Evolutionary conservation across 2,113 vertebrate species (phyloP).

Genomic region (Pionites leucogaster): DNA sequence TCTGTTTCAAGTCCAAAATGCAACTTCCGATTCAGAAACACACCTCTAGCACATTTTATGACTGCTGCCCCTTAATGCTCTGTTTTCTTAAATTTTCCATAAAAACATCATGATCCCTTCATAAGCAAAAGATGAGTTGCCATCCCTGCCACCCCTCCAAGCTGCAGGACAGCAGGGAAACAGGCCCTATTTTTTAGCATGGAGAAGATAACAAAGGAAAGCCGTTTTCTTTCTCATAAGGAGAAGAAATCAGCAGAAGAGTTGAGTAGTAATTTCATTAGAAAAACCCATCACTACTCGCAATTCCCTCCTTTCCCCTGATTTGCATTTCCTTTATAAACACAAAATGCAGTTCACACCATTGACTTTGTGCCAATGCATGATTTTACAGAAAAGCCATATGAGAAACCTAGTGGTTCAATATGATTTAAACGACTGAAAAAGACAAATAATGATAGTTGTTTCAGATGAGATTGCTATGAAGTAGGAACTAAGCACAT

Average conservation of each 20-base stretch:
- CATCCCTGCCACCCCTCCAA: no score
- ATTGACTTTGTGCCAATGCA: not conserved
- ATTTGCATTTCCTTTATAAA: slow-evolving; percentile 2
- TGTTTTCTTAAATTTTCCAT: not conserved
- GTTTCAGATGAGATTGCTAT: not conserved
- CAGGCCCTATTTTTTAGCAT: not conserved
- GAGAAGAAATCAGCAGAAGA: not conserved
- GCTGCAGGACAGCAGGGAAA: not conserved
- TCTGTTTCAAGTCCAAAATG: not conserved
- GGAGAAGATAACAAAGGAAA: not conserved
- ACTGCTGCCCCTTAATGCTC: not conserved
- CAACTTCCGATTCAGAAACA: not conserved
- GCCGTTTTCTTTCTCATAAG: not conserved
- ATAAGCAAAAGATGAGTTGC: not conserved
- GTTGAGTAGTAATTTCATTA: not conserved
- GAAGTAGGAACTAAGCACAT: not conserved
- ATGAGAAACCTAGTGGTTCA: not conserved
- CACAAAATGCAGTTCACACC: not conserved
- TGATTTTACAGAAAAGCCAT: not conserved
- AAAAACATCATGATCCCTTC: not conserved
- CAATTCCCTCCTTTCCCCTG: not conserved
- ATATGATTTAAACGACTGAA: not conserved
- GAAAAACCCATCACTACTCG: not conserved
- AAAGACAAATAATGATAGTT: not conserved
- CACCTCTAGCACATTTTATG: not conserved